These are phyloP conservation scores for Macrophya alboannulata DNA, from an alignment of 2,888 invertebrate species.

Conservation along the genomic window DNA sequence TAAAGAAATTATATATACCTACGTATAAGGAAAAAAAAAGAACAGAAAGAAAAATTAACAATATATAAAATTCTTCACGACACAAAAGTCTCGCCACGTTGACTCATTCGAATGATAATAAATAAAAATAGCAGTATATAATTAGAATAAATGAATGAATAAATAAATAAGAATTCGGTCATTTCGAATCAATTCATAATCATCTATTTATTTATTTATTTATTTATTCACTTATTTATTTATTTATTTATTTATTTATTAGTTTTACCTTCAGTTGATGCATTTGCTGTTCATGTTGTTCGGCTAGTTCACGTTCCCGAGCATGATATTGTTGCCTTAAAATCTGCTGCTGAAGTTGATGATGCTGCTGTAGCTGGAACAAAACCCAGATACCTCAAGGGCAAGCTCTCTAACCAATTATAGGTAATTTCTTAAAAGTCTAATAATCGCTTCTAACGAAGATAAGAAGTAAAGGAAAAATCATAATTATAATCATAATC, in stretches of 20 bases:
- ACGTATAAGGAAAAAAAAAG: not conserved
- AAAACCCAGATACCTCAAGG: slow-evolving; percentile 78
- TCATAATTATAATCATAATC: not conserved
- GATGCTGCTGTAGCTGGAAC: slow-evolving; percentile 95
- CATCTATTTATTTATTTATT: not conserved
- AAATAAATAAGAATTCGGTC: not conserved
- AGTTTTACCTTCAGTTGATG: slow-evolving; percentile 91
- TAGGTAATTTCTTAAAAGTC: not conserved
- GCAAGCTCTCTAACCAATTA: slow-evolving; percentile 65
- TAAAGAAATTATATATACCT: not conserved
- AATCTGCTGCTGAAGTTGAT: slow-evolving; percentile 95
- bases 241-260: not conserved
- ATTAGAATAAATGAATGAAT: not conserved
- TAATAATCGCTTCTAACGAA: not conserved
- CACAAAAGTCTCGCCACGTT: not conserved
- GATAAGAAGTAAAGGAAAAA: not conserved
- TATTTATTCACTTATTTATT: not conserved
- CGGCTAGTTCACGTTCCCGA: slow-evolving; percentile 94
- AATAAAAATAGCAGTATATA: not conserved
- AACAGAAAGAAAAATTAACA: not conserved
- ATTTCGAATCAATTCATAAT: not conserved
- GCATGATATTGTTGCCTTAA: slow-evolving; percentile 95
- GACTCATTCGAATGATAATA: not conserved
- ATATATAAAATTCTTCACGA: not conserved
- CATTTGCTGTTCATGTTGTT: slow-evolving; percentile 95